Percentiles rank a stretch among this genome's conserved stretches.
phyloP scores from a whole-genome alignment of 1,140 invertebrate species.

The Caenorhabditis latens region DNA sequence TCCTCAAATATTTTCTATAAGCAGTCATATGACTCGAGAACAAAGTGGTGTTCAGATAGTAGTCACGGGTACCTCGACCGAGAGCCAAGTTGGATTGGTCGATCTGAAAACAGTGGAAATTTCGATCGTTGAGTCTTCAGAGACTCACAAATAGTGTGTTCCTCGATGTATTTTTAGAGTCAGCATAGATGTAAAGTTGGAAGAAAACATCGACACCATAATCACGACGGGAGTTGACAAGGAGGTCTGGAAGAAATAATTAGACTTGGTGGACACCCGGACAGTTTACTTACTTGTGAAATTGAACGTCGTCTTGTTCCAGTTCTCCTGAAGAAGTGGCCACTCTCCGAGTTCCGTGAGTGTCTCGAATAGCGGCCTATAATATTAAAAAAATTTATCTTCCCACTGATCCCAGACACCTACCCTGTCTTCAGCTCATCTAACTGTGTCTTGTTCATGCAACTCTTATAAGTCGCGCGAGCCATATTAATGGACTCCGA shows the following conservation, averaged over 20 bases:
- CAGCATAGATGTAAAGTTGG: slow-evolving; percentile 78
- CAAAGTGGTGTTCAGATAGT: slow-evolving; percentile 68
- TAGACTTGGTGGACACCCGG: too few relatives aligned
- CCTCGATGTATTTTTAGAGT: slow-evolving; percentile 78
- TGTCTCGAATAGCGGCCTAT: slow-evolving; percentile 83
- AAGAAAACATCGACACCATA: slow-evolving; percentile 83
- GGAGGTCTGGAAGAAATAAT: slow-evolving; percentile 80
- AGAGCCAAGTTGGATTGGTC: slow-evolving; percentile 57
- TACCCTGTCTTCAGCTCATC: slow-evolving; percentile 62
- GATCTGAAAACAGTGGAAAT: background rate
- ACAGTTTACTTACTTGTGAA: slow-evolving; percentile 80
- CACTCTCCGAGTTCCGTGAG: slow-evolving; percentile 86
- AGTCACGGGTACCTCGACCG: slow-evolving; percentile 66
- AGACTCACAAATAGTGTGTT: slow-evolving; percentile 78
- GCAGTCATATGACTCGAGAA: slow-evolving; percentile 67
- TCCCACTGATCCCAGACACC: background rate
- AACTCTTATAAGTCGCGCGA: slow-evolving; percentile 62
- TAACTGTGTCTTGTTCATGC: slow-evolving; percentile 67
- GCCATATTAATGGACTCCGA: slow-evolving; percentile 66
- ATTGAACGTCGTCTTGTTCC: slow-evolving; percentile 83
- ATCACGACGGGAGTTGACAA: slow-evolving; percentile 85
- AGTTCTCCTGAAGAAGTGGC: slow-evolving; percentile 83
- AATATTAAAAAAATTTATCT: slow-evolving; percentile 5
- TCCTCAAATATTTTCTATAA: slow-evolving; percentile 64
- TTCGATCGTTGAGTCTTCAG: too few relatives aligned